Evolutionary conservation across 2,797 vertebrate genomes (phyloP), one percentile per base, ranked within the genome.

Genomic region (Chaenodraco wilsoni): DNA sequence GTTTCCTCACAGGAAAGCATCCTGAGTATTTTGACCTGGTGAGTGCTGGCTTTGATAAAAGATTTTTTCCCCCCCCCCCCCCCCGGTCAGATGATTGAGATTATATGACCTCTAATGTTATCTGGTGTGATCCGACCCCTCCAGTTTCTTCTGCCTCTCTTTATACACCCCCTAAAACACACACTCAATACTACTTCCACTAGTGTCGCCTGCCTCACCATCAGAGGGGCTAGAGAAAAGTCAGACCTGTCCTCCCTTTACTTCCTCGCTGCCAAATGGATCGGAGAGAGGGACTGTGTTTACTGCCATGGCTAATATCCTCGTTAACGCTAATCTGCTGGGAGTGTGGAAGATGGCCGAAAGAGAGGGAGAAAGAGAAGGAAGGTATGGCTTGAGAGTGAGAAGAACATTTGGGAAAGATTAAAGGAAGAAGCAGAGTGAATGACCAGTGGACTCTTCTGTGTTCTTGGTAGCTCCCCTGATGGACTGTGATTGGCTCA

Each of bases 301-400:
- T 90, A 86, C 86, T 83, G 88, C 89, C 76, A 76, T 75, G 66
- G 81, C 72, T 92, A 84, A 92, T 89, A 78, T 86, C 81, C 85
- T 92, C 78, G 41, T 93, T 92, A 92, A 82, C 82, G 15, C 82
- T 88, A 85, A 93, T 89, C 84, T 86, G 79, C 69, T 67, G 78
- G 84, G 84, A 84, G 84, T 69, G 80, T 67, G 49, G 56, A 66
- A 83, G 78, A 73, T 13, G 14, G 70, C 27, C 69, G 48, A 43
- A 49, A 50, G 72, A 69, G 14, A 43, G 19, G 27, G 46, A 33
- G 37, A 76, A 69, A 37, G 16, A 67, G 59, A 60, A 54, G 41
- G 57, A 63, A 72, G 61, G 65, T 56, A 51, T 7, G 31, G 33
- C 21, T 44, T 23, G 45, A 48, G 62, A 57, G 64, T 60, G 63